Conservation (phyloP, 2,113 vertebrate species). For the Otocyon megalotis region DNA sequence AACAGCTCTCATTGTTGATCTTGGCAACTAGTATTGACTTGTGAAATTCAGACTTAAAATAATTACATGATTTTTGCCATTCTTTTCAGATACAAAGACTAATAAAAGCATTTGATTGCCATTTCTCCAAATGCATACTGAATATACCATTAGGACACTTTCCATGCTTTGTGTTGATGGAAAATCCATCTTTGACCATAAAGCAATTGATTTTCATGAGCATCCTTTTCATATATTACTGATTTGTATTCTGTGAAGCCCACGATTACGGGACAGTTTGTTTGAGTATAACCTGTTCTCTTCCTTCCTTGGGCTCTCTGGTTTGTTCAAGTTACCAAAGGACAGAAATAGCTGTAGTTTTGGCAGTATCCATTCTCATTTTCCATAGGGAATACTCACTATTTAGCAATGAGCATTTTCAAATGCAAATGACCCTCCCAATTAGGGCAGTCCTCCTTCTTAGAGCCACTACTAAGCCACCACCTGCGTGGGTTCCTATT, state of each 20-base stretch:
- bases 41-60: conserved; percentile 48
- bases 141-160: conserved; percentile 69
- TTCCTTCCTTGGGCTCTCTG: conserved; percentile 84
- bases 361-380: conserved; percentile 84
- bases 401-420: conserved; percentile 86
- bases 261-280: conserved; percentile 81
- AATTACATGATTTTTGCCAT: conserved; percentile 38
- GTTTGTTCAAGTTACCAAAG: conserved; percentile 84
- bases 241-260: conserved; percentile 84
- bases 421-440: conserved; percentile 89
- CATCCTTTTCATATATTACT: conserved; percentile 78
- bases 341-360: conserved; percentile 86
- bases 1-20: not conserved
- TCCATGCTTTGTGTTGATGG: conserved; percentile 61
- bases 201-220: conserved; percentile 74
- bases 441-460: conserved; percentile 89
- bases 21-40: not conserved
- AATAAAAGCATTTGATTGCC: conserved; percentile 51
- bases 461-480: conserved; percentile 85
- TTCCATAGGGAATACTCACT: conserved; percentile 85
- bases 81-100: conserved; percentile 53
- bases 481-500: conserved; percentile 88
- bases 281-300: conserved; percentile 83
- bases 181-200: conserved; percentile 80
- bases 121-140: conserved; percentile 65